Percentiles rank a stretch among this genome's conserved stretches.
These are phyloP conservation scores for Cephus pygmeus DNA, from an alignment of 2,888 invertebrate genomes.

Conservation along the genomic window DNA sequence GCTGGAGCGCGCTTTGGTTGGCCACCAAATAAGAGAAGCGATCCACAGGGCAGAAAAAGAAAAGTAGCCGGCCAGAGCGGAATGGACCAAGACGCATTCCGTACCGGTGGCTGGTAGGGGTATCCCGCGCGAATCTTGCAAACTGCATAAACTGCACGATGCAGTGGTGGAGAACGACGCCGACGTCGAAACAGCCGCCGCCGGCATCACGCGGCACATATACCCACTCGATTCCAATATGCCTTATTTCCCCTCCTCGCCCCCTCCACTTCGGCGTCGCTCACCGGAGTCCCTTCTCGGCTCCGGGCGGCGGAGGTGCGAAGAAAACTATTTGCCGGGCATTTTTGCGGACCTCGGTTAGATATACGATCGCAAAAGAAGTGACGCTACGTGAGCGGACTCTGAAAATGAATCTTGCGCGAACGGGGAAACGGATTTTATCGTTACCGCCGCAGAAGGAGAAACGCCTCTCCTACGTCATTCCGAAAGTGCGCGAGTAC, in stretches of 20 bases:
- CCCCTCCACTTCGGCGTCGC: slow-evolving; percentile 8
- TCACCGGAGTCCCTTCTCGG: slow-evolving; percentile 3
- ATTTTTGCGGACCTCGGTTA: slow-evolving; percentile 47
- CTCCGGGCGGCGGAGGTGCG: slow-evolving; percentile 44
- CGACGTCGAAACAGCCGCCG: background rate
- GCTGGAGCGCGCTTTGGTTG: slow-evolving; percentile 30
- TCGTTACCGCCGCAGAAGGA: slow-evolving; percentile 41
- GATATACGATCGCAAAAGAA: slow-evolving; percentile 57
- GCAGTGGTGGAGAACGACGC: slow-evolving; percentile 4
- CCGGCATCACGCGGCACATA: background rate
- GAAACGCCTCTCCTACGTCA: slow-evolving; percentile 2
- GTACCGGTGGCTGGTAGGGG: slow-evolving; percentile 26
- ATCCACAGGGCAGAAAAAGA: slow-evolving; percentile 32
- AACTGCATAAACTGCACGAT: slow-evolving; percentile 18
- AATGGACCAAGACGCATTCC: slow-evolving; percentile 41
- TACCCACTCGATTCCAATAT: background rate
- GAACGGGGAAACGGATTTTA: slow-evolving; percentile 42
- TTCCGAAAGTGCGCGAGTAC: background rate
- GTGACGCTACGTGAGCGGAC: slow-evolving; percentile 55
- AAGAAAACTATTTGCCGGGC: slow-evolving; percentile 54
- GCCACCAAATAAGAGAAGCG: slow-evolving; percentile 59
- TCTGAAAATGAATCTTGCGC: slow-evolving; percentile 41
- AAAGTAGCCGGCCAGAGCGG: slow-evolving; percentile 24
- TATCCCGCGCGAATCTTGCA: slow-evolving; percentile 36
- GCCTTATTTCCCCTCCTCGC: background rate